Evolutionary conservation across 2,113 vertebrate species (phyloP).

Genomic region (Atlantisia rogersi): DNA sequence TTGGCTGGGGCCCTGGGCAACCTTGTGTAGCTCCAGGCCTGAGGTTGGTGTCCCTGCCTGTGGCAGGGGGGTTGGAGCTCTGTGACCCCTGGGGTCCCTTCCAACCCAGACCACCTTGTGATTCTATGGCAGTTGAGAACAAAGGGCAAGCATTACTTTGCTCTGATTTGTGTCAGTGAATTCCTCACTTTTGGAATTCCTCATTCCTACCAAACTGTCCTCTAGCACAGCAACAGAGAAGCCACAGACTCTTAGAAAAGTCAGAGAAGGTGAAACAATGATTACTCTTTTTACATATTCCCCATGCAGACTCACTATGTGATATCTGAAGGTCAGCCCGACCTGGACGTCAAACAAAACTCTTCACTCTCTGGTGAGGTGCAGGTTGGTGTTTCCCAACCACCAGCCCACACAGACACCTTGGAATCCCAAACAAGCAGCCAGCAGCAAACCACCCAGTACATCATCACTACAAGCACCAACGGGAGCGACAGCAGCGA

Average conservation of each 20-base stretch:
- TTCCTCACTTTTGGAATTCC: background rate
- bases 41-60: too few relatives aligned
- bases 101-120: too few relatives aligned
- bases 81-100: too few relatives aligned
- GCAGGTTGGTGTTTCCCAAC: slow-evolving; percentile 71
- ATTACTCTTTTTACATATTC: background rate
- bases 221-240: background rate
- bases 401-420: slow-evolving; percentile 76
- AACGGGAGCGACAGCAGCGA: slow-evolving; percentile 83
- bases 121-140: background rate
- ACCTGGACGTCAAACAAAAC: slow-evolving; percentile 87
- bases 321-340: slow-evolving; percentile 92
- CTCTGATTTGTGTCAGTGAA: background rate
- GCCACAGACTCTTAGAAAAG: background rate
- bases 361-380: slow-evolving; percentile 67
- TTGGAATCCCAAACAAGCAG: slow-evolving; percentile 79
- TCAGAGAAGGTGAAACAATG: background rate
- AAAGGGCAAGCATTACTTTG: background rate
- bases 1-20: too few relatives aligned
- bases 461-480: slow-evolving; percentile 94
- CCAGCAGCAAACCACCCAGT: slow-evolving; percentile 88
- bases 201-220: background rate
- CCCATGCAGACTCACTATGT: slow-evolving; percentile 90
- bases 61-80: too few relatives aligned
- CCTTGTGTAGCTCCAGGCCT: too few relatives aligned